Evolutionary conservation across 2,797 vertebrate species (phyloP), one percentile per base, ranked within the genome.

Genomic region (Lemur catta): DNA sequence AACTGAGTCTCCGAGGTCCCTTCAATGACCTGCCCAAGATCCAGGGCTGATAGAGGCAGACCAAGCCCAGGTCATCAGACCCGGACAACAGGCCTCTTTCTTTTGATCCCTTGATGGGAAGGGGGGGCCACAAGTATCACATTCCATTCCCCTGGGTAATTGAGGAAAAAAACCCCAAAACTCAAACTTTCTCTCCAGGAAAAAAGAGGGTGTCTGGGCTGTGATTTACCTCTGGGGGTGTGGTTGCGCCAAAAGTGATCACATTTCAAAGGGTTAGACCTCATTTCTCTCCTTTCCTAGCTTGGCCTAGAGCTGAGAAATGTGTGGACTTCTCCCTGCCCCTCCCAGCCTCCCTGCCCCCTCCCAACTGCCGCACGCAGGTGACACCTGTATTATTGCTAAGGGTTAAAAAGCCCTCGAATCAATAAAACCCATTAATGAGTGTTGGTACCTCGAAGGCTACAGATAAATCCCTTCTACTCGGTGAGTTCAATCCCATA

Each of bases 401-500:
- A 97, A 97, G 97, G 98, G 98, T 98, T 98, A 97, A 96, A 98
- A 97, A 97, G 97, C 96, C 96, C 93, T 91, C 1, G 13, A 96
- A 98, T 97, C 97, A 95, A 98, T 98, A 98, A 97, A 97, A 97
- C 63, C 96, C 97, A 97, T 97, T 98, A 97, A 97, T 95, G 97
- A 97, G 94, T 89, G 84, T 96, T 84, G 94, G 97, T 95, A 93
- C 93, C 87, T 91, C n/a, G 59, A 95, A 97, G 97, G 96, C 95
- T 97, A 96, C 95, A 96, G 98, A 97, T 95, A 97, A 98, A 97
- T 97, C 95, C 93, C 97, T 78, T 95, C 97, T 94, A 76, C 89
- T 96, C 94, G 26, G 55, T 61, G 75, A 97, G 95, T 97, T 97
- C 96, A 97, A 94, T 91, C 96, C 94, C 98, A 98, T 98, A 98